Base-by-base conservation (phyloP, 2,113 vertebrate genomes). In the Edolisoma coerulescens region DNA sequence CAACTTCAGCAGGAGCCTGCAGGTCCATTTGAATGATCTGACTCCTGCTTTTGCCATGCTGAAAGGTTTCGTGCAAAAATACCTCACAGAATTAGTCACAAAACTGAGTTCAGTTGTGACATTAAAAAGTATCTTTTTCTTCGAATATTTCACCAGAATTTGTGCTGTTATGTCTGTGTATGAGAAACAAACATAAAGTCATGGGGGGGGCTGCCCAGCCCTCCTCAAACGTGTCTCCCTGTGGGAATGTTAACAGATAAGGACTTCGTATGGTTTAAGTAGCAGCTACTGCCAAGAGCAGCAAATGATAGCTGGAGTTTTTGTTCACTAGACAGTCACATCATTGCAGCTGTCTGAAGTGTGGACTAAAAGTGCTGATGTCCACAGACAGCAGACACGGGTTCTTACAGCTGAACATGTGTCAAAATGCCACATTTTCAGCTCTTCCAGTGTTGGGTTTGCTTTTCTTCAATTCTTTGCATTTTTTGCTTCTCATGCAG, bases 21-120 rank as follows among this genome's bases (percentile, higher is more conserved):
- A 30, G 41, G n/a, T 56, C 37, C 0, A 0, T 81, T 50, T 49
- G 42, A 76, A 57, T 6, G 6, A 15, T 41, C 24, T n/a, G n/a
- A 35, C 28, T 82, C 44, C 27, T 76, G 0, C 41, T 87, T 89
- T 60, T 7, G 11, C 42, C 18, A 1, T 8, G 19, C 37, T 56
- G 53, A 80, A 59, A 67, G 41, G 37, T 57, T 78, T 47, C 37
- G 20, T 61, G 78, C 53, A 69, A 79, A 77, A 84, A 42, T 11
- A 69, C 16, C 65, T 52, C 3, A 2, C 52, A 50, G 73, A 60
- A 22, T 10, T 15, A 60, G 52, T 10, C 28, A 35, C 10, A 32
- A 41, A 91, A 54, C 22, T 1, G 3, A 70, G 42, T 42, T 65
- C 1, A 9, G 8, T 10, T 30, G 30, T 33, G 28, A 10, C 45